Conservation (phyloP, 92 coral and sea anemone species). For the Epizoanthus fatuus region DNA sequence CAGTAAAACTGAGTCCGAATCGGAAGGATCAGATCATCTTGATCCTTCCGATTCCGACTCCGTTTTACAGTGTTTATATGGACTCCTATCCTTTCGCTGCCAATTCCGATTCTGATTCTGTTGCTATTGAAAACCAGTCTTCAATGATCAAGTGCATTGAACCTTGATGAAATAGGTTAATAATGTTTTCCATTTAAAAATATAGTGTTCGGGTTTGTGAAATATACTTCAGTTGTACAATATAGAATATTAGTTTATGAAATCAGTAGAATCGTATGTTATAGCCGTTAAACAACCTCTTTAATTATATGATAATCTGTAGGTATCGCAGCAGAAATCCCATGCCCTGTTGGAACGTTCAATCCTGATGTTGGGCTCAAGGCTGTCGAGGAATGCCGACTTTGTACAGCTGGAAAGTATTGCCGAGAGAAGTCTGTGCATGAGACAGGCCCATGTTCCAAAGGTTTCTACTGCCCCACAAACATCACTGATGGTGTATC, state of each 20-base stretch:
- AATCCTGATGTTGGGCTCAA: constrained; percentile 76
- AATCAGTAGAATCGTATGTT: not conserved
- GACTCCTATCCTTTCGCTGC: too few species aligned
- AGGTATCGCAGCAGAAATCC: constrained; percentile 84
- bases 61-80: too few species aligned
- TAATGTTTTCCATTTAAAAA: too few species aligned
- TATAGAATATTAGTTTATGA: not conserved
- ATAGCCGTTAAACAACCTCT: not conserved
- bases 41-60: too few species aligned
- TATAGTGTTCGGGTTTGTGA: not conserved
- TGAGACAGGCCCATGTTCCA: constrained; percentile 81
- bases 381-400: constrained; percentile 75
- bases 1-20: too few species aligned
- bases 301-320: not conserved
- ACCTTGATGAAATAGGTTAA: too few species aligned
- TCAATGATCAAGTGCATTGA: not conserved
- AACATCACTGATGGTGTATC: constrained; percentile 97
- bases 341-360: constrained; percentile 98
- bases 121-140: too few species aligned
- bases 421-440: constrained; percentile 80
- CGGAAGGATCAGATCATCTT: too few species aligned
- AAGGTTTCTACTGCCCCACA: constrained; percentile 97
- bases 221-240: not conserved
- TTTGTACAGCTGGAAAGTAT: constrained; percentile 96
- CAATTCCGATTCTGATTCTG: too few species aligned